These are phyloP conservation scores for Lasioglossum calceatum DNA, from an alignment of 2,888 invertebrate genomes.

Conservation along the genomic window DNA sequence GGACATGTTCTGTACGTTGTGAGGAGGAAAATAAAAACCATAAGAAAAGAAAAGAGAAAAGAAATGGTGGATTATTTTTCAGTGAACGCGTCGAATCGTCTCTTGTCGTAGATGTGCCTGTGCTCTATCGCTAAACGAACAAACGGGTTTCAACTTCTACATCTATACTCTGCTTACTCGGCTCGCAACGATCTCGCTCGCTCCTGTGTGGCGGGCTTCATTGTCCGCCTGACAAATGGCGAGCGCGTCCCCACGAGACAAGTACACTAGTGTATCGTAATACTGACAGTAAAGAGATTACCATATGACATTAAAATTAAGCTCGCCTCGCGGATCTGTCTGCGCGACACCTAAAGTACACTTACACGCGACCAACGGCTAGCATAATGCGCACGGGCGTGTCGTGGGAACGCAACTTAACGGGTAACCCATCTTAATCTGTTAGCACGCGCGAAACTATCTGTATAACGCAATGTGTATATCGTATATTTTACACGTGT, in stretches of 20 bases:
- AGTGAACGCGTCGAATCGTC: background rate
- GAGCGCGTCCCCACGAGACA: slow-evolving; percentile 75
- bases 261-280: slow-evolving; percentile 82
- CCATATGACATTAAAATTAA: slow-evolving; percentile 77
- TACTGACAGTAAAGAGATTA: slow-evolving; percentile 84
- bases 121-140: slow-evolving; percentile 45
- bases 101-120: background rate
- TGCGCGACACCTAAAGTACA: slow-evolving; percentile 53
- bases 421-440: slow-evolving; percentile 5
- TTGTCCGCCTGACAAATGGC: background rate
- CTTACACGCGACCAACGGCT: slow-evolving; percentile 43
- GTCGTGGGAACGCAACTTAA: slow-evolving; percentile 1
- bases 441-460: background rate
- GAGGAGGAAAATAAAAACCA: background rate
- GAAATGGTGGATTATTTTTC: background rate
- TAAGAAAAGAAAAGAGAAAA: background rate
- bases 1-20: background rate
- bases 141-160: slow-evolving; percentile 60
- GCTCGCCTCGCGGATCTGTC: slow-evolving; percentile 55
- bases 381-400: slow-evolving; percentile 31
- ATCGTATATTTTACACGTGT: background rate
- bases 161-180: slow-evolving; percentile 78
- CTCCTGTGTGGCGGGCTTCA: background rate
- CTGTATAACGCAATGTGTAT: background rate
- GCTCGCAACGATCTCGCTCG: slow-evolving; percentile 72